phyloP scores from a whole-genome alignment of 2,113 vertebrate species.

The Dicrurus megarhynchus region DNA sequence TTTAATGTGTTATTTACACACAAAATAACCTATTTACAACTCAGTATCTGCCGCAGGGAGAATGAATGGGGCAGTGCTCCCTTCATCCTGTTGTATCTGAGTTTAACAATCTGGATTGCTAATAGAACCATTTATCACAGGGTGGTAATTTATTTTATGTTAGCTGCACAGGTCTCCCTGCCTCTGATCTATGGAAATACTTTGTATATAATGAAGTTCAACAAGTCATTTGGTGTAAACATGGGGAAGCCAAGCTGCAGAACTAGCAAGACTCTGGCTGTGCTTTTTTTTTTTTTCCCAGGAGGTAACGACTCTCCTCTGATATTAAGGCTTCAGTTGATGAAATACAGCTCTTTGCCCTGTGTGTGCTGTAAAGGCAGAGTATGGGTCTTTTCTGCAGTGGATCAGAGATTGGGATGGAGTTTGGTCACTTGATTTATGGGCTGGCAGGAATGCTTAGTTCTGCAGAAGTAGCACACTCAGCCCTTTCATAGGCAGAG shows the following conservation, averaged over 20 bases:
- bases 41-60: slow-evolving; percentile 76
- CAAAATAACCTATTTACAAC: slow-evolving; percentile 95
- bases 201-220: slow-evolving; percentile 74
- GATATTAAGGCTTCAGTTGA: slow-evolving; percentile 40
- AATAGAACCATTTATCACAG: slow-evolving; percentile 99
- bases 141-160: slow-evolving; percentile 83
- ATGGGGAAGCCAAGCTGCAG: slow-evolving; percentile 45
- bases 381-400: slow-evolving; percentile 22
- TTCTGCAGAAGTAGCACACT: slow-evolving; percentile 48
- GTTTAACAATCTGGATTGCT: slow-evolving; percentile 98
- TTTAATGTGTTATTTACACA: slow-evolving; percentile 99
- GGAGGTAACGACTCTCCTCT: slow-evolving; percentile 6
- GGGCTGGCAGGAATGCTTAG: slow-evolving; percentile 4
- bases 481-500: slow-evolving; percentile 47
- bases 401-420: not conserved
- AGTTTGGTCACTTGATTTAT: slow-evolving; percentile 51
- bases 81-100: slow-evolving; percentile 90
- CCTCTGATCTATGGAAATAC: slow-evolving; percentile 87
- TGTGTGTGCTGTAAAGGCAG: not conserved
- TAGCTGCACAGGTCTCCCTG: slow-evolving; percentile 80
- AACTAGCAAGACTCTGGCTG: slow-evolving; percentile 3
- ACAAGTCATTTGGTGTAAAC: slow-evolving; percentile 60
- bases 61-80: slow-evolving; percentile 86
- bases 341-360: slow-evolving; percentile 34
- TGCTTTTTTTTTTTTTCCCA: not conserved